These are phyloP conservation scores for Phrynocephalus guinanensis DNA, from an alignment of 2,797 vertebrate genomes.

Conservation along the genomic window DNA sequence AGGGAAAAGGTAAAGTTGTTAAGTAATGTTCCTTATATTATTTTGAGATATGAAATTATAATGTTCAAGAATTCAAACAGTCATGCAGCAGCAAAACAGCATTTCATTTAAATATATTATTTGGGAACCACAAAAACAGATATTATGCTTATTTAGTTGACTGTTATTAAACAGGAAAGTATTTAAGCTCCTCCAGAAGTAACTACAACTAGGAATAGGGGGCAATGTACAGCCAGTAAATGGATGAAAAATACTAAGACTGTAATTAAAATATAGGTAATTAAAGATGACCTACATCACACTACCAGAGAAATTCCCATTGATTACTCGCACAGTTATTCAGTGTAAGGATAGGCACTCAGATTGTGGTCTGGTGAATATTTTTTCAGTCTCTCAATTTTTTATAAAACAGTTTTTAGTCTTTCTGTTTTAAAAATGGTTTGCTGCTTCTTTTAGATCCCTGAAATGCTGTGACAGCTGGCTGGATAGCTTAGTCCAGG, in stretches of 20 bases:
- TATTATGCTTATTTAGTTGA: slow-evolving; percentile 24
- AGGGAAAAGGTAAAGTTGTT: slow-evolving; percentile 79
- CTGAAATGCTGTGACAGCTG: background rate
- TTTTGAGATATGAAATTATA: slow-evolving; percentile 74
- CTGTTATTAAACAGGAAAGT: slow-evolving; percentile 15
- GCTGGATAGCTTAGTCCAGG: no score
- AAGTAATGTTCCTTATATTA: slow-evolving; percentile 80
- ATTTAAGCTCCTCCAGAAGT: slow-evolving; percentile 1
- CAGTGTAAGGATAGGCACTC: background rate
- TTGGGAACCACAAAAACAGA: slow-evolving; percentile 74
- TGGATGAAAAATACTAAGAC: background rate
- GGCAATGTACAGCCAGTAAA: background rate
- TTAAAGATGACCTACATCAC: no score
- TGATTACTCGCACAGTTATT: background rate
- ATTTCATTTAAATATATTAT: slow-evolving; percentile 72
- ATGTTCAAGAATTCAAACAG: slow-evolving; percentile 69
- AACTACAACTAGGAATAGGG: background rate
- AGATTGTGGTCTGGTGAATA: background rate
- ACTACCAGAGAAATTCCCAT: no score
- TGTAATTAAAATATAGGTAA: no score
- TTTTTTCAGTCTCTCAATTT: background rate
- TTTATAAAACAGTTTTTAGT: background rate
- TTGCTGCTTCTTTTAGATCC: background rate
- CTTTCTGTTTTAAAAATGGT: background rate
- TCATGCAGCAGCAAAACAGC: slow-evolving; percentile 64